Percentiles rank a stretch among this genome's conserved stretches.
phyloP scores from a whole-genome alignment of 2,888 invertebrate species.

The Sarcophaga carnaria region DNA sequence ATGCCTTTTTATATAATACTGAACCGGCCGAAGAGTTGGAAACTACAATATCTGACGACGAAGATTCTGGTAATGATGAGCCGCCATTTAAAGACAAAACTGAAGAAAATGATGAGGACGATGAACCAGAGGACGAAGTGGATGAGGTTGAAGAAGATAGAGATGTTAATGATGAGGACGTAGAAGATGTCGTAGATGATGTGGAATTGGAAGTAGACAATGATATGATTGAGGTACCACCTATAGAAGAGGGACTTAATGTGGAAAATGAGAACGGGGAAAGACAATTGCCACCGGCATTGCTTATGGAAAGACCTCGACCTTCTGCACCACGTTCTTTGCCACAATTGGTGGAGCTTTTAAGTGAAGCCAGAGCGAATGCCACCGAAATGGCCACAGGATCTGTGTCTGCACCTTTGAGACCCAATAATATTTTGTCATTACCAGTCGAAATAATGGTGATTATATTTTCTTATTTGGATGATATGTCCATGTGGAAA shows the following conservation, averaged over 20 bases:
- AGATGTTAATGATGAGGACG: conserved; percentile 73
- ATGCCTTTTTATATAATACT: conserved; percentile 94
- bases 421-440: conserved; percentile 73
- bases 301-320: conserved; percentile 77
- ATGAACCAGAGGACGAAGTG: conserved; percentile 78
- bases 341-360: conserved; percentile 78
- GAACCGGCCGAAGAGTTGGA: conserved; percentile 78
- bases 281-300: conserved; percentile 62
- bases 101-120: conserved; percentile 71
- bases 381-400: conserved; percentile 72
- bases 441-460: conserved; percentile 87
- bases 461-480: conserved; percentile 93
- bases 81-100: conserved; percentile 83
- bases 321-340: conserved; percentile 77
- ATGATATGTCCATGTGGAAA: conserved; percentile 95
- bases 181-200: conserved; percentile 75
- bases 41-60: conserved; percentile 88
- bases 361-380: conserved; percentile 77
- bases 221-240: conserved; percentile 66
- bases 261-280: conserved; percentile 57
- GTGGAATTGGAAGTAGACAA: conserved; percentile 72
- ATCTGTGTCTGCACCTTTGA: conserved; percentile 18
- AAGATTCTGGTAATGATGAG: conserved; percentile 97
- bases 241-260: conserved; percentile 45
- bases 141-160: conserved; percentile 74